phyloP scores from a whole-genome alignment of 1,140 invertebrate genomes.

The Vanessa atalanta region DNA sequence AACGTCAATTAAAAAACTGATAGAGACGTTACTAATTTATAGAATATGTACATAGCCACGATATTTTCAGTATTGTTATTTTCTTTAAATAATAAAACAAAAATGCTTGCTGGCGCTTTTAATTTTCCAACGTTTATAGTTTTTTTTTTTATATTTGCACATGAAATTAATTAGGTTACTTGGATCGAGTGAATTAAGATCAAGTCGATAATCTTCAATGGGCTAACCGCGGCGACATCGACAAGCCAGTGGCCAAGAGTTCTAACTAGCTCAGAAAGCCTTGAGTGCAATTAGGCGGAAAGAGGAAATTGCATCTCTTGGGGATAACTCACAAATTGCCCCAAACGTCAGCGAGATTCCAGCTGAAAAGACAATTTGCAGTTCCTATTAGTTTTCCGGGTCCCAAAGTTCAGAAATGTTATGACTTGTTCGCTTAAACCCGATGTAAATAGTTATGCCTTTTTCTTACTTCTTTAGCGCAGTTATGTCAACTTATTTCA shows the following conservation, averaged over 20 bases:
- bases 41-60: no score
- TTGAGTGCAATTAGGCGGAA: conserved; percentile 67
- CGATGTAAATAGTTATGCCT: conserved; percentile 27
- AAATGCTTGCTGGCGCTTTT: no score
- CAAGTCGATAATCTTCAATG: not conserved
- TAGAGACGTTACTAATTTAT: no score
- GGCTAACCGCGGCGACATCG: conserved; percentile 5
- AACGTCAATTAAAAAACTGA: no score
- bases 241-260: conserved; percentile 18
- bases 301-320: conserved; percentile 71
- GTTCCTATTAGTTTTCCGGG: conserved; percentile 49
- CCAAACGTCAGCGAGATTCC: conserved; percentile 61
- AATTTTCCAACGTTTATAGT: no score
- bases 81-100: no score
- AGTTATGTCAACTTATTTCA: conserved; percentile 8
- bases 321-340: conserved; percentile 67
- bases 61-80: no score
- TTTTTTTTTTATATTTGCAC: no score
- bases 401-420: conserved; percentile 34
- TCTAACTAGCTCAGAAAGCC: conserved; percentile 46
- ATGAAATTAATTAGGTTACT: no score
- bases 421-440: conserved; percentile 29
- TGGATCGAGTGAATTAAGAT: no score
- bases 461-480: conserved; percentile 28
- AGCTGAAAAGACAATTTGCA: conserved; percentile 66